A percentile compares a stretch with the other conserved stretches of the same genome.
Evolutionary conservation across 2,888 invertebrate genomes (phyloP).

Genomic region (Hirtodrosophila alboralis): DNA sequence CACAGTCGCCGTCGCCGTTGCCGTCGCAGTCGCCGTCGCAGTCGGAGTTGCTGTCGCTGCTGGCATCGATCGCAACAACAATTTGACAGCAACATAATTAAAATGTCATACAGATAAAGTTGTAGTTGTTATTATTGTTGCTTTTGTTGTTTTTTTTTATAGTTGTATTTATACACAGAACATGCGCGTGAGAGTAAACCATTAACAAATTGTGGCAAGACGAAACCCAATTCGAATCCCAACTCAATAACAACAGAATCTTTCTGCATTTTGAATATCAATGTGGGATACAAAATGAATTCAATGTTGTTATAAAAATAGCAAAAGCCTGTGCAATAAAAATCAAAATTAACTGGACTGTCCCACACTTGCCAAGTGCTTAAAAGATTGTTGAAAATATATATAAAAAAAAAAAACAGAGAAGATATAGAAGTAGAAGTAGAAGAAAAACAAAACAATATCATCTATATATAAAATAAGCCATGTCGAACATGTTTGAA

Average conservation of each 20-base stretch:
- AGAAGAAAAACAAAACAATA: slow-evolving; percentile 14
- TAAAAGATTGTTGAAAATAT: slow-evolving; percentile 1
- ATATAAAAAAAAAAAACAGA: no score
- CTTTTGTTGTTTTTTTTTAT: slow-evolving; percentile 11
- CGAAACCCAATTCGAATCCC: slow-evolving; percentile 26
- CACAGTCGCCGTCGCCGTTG: slow-evolving; percentile 14
- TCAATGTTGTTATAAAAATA: slow-evolving; percentile 48
- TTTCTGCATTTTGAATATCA: slow-evolving; percentile 39
- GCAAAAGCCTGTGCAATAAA: slow-evolving; percentile 43
- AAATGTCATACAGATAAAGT: slow-evolving; percentile 68
- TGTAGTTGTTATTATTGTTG: slow-evolving; percentile 18
- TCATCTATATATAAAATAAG: slow-evolving; percentile 56
- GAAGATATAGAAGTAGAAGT: no score
- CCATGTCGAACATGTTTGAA: slow-evolving; percentile 61
- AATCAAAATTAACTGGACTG: slow-evolving; percentile 36
- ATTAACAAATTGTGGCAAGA: slow-evolving; percentile 62
- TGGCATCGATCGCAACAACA: slow-evolving; percentile 31
- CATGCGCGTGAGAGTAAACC: slow-evolving; percentile 58
- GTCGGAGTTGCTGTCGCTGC: slow-evolving; percentile 15
- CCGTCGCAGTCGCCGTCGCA: slow-evolving; percentile 20
- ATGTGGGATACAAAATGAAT: slow-evolving; percentile 12
- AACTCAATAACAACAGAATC: slow-evolving; percentile 20
- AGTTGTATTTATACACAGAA: slow-evolving; percentile 20
- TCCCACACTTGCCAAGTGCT: slow-evolving; percentile 37
- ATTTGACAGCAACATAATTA: slow-evolving; percentile 78